Base-by-base conservation (phyloP, 2,113 vertebrate species). In the Xenopus tropicalis region DNA sequence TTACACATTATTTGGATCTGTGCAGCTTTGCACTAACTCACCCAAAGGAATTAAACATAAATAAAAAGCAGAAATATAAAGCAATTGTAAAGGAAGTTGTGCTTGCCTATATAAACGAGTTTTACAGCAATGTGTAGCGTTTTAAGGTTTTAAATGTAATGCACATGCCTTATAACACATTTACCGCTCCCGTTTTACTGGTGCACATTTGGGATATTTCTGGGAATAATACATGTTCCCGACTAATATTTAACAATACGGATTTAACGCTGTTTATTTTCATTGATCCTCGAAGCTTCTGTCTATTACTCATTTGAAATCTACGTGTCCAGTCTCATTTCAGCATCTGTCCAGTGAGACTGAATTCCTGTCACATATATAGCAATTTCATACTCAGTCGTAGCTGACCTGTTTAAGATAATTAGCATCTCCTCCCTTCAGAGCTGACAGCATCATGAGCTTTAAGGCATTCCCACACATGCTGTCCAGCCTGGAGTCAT, bases 381-480 rank as follows among this genome's bases (percentile, higher is more conserved):
- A 61, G 69, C 37, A 24, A 59, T 46, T 74, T 51, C 1, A 0
- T 71, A 44, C 71, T 59, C 48, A 61, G 68, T 56, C 63, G 70
- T 22, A 5, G 9, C 37, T 37, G 54, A 81, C 76, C 72, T 70
- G 56, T 25, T 73, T 74, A 69, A 58, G 24, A 44, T 37, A 65
- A 78, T 70, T 78, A 76, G 52, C 3, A 66, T 20, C 79, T 67
- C 59, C 65, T 72, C 21, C 23, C 46, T 75, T 24, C 72, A 24
- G 10, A 81, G 25, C 16, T 81, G 65, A 78, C 29, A 82, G 69
- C 42, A 44, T 78, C 51, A 76, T 56, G 72, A 44, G 72, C n/a
- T 66, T 19, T 0, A 62, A 25, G 12, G 0, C 11, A 21, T 43
- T 24, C 46, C 61, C 61, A 62, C 0, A 3, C 37, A 61, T 20